Percentiles rank a stretch among this genome's conserved stretches.
Evolutionary conservation across 1,140 invertebrate species (phyloP).

Genomic region (Drosophila sechellia): DNA sequence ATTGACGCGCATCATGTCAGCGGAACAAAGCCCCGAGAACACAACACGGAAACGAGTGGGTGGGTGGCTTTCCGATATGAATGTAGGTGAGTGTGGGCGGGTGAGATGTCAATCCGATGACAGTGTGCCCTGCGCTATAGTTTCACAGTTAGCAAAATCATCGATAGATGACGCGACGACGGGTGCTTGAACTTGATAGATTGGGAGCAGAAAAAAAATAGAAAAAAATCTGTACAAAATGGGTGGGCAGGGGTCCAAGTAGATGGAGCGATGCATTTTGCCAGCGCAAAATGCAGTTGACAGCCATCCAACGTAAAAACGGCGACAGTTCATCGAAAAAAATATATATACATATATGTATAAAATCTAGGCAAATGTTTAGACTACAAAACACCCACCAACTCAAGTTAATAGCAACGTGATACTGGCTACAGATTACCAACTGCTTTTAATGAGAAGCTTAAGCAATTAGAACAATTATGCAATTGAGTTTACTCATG

Average conservation of each 20-base stretch:
- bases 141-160: conserved; percentile 42
- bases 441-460: not conserved
- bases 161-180: conserved; percentile 41
- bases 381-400: conserved; percentile 23
- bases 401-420: not conserved
- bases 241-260: conserved; percentile 11
- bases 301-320: conserved; percentile 42
- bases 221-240: conserved; percentile 11
- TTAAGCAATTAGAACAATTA: not conserved
- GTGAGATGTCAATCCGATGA: conserved; percentile 11
- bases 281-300: conserved; percentile 58
- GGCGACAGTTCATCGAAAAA: conserved; percentile 10
- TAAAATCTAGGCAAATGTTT: not conserved
- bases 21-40: conserved; percentile 42
- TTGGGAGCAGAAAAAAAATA: conserved; percentile 35
- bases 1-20: conserved; percentile 64
- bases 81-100: not conserved
- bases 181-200: conserved; percentile 52
- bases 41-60: conserved; percentile 21
- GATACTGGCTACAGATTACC: not conserved
- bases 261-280: conserved; percentile 38
- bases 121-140: conserved; percentile 27
- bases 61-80: not conserved
- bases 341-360: conserved; percentile 5
- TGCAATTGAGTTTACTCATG: no score